Evolutionary conservation across 37 sponge, comb jelly and placozoan species (phyloP).

Genomic region (Tethya wilhelma): DNA sequence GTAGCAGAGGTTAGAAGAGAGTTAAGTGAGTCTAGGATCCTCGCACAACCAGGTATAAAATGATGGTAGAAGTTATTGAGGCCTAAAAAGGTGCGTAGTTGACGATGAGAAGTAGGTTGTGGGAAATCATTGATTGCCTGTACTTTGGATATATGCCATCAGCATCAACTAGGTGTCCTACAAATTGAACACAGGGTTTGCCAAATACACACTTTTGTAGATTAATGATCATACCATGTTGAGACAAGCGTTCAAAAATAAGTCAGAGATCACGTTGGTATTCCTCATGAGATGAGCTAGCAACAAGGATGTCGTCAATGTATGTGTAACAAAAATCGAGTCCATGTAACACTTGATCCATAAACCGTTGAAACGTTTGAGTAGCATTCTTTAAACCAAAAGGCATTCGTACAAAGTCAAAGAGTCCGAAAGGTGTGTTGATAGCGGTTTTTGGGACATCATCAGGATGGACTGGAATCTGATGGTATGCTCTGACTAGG

Average conservation of each 20-base stretch:
- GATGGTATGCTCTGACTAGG: slow-evolving; percentile 54
- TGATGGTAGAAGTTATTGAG: slow-evolving; percentile 67
- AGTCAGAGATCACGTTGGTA: slow-evolving; percentile 33
- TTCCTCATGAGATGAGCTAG: slow-evolving; percentile 50
- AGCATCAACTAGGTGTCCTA: slow-evolving; percentile 25
- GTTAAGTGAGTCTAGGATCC: slow-evolving; percentile 30
- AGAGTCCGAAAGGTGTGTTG: slow-evolving; percentile 67
- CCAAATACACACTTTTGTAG: slow-evolving; percentile 30
- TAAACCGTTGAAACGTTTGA: slow-evolving; percentile 60
- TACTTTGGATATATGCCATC: slow-evolving; percentile 30
- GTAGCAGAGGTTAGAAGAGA: slow-evolving; percentile 24
- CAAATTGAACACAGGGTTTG: slow-evolving; percentile 5
- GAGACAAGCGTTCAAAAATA: slow-evolving; percentile 12
- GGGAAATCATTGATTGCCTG: slow-evolving; percentile 13
- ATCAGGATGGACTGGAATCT: slow-evolving; percentile 49
- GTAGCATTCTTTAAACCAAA: slow-evolving; percentile 65
- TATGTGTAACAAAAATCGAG: slow-evolving; percentile 34
- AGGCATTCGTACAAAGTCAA: slow-evolving; percentile 49
- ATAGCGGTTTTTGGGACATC: slow-evolving; percentile 71
- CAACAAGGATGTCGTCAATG: slow-evolving; percentile 52
- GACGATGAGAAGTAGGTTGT: slow-evolving; percentile 27
- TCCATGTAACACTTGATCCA: slow-evolving; percentile 64
- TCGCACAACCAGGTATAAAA: slow-evolving; percentile 47
- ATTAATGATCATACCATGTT: slow-evolving; percentile 43
- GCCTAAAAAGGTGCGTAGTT: slow-evolving; percentile 49